Base-by-base conservation (phyloP, 2,113 vertebrate genomes). In the Vulpes vulpes region DNA sequence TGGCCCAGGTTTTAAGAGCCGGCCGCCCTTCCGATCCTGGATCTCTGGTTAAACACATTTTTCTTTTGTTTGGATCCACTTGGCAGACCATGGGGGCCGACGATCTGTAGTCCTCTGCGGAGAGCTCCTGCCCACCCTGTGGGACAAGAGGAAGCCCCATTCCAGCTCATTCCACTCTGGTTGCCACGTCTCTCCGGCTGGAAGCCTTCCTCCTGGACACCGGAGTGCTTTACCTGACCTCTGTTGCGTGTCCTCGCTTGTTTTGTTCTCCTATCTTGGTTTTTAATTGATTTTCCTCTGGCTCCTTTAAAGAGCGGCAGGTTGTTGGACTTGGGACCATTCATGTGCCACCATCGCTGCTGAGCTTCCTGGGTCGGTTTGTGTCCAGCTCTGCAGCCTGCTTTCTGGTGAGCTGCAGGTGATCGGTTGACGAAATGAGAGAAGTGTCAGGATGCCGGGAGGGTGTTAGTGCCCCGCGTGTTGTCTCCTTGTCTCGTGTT, bases 1-100 rank as follows among this genome's bases (percentile, higher is more conserved):
- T 8, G 79, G 49, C n/a, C 82, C 0, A 4, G 1, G 85, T n/a
- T 95, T 96, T 96, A 93, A 93, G 95, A 96, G 95, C 85, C 20
- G 0, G 76, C 93, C 71, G 89, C 80, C 80, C 59, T 67, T 93
- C 89, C 94, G 27, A 38, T 2, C 76, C 59, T 67, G 51, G 74
- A 59, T 95, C 87, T 23, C 91, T 53, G 92, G 96, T 81, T 91
- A 87, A 62, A 15, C 53, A 10, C 30, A 73, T 55, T 76, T 76
- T 55, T 78, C 95, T 71, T 96, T 94, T 84, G 57, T 93, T 82
- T 17, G 80, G 95, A 43, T 43, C 43, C 43, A 43, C 5, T 43
- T 43, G 43, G 43, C 43, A 43, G 43, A 43, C 43, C 43, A 8
- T 8, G 7, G 43, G 89, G 35, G 35, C 12, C 35, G 6, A 51